Evolutionary conservation across 2,888 invertebrate species (phyloP), one percentile per base, ranked within the genome.

Genomic region (Harpalus rubripes): DNA sequence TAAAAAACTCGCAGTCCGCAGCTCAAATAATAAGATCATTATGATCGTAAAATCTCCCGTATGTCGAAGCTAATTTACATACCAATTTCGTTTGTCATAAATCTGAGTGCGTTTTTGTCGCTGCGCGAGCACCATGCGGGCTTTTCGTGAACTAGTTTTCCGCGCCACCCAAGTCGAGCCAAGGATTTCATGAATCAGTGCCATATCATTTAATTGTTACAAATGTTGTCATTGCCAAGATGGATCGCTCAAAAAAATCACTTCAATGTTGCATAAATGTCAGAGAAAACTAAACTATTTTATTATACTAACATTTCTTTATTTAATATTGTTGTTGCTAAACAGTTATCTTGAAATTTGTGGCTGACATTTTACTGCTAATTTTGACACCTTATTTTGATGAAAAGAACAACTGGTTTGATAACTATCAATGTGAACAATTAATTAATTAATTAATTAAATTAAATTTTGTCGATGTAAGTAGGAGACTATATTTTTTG

Each of bases 21-120:
- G 12, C 68, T 68, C 26, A 63, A 68, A 68, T 68, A 68, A 83
- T 83, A 81, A 81, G 68, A 68, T 81, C 68, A 76, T 83, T 74
- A 59, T 74, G 44, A 74, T 74, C 72, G 41, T 74, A 74, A 74
- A 74, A 52, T 74, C 15, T 74, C 16, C 52, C 16, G 44, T 76
- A 76, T 52, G 26, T 76, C 18, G 76, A 41, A 76, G n/a, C 39
- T 83, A 83, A 83, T 83, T 83, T 83, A 74, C 83, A 83, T 83
- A 83, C 74, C 83, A 83, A 83, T 83, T 76, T 83, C 18, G 76
- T 76, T 83, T 83, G 76, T 83, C 74, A 83, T 83, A 83, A 83
- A 83, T 83, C 44, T 76, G 32, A 15, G 63, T 74, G 44, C 72
- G 72, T 74, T 74, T 74, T 74, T 74, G 41, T 39, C 6, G 72